Base-by-base conservation (phyloP, 2,888 invertebrate genomes). In the Eustalomyia histrio region DNA sequence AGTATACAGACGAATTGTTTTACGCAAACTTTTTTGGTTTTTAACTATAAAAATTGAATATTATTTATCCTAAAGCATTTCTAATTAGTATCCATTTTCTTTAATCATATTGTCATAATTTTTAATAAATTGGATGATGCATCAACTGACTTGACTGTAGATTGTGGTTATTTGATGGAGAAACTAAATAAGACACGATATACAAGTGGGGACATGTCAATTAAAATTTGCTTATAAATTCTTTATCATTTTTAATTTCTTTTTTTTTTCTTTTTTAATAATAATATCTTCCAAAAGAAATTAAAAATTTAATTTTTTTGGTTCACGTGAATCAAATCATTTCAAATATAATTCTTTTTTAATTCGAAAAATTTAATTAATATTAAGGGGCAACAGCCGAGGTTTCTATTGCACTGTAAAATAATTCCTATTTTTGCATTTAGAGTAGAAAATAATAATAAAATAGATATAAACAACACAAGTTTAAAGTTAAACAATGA, bases 101-200 rank as follows among this genome's bases (percentile, higher is more conserved):
- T n/a, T n/a, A n/a, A 14, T 21, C 16, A 21, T 61, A n/a, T 47
- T 39, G 67, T 43, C 12, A 21, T 43, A 74, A 64, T 64, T 79
- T 43, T 53, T 53, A 16, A 58, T 74, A 79, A 79, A 74, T 33
- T 58, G 35, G 58, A 69, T 74, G 68, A 74, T 74, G 43, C 73
- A 74, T 69, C 39, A 72, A n/a, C n/a, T 6, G n/a, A 55, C 29
- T 47, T 9, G 8, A 8, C 53, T 39, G 16, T 55, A 16, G 16
- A n/a, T n/a, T 47, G 53, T 55, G 57, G 4, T 35, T 24, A 10
- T 47, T 50, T 33, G 17, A 47, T 47, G 16, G 39, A 57, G 29
- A 47, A 69, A 64, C 16, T 16, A 9, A 52, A 35, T 39, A 61
- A 12, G 43, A 71, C 14, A 24, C 4, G 7, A 68, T 10, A 53